Percentiles rank a stretch among this genome's conserved stretches.
phyloP scores from a whole-genome alignment of 2,888 invertebrate species.

The Pediacus dermestoides region DNA sequence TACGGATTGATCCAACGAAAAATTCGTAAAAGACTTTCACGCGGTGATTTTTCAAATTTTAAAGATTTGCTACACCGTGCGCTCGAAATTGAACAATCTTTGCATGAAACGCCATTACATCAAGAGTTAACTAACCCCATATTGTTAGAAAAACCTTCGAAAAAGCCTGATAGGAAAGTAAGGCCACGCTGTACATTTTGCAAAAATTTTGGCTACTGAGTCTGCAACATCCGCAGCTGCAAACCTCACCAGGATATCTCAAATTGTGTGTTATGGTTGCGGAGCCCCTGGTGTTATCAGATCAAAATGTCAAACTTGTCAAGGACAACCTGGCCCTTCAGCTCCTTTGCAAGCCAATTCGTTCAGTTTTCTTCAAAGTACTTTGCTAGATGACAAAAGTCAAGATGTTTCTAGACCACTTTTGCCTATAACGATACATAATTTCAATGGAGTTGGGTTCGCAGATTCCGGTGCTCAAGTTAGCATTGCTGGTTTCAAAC shows the following conservation, averaged over 20 bases:
- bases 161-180: not conserved
- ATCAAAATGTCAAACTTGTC: constrained; percentile 10
- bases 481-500: constrained; percentile 11
- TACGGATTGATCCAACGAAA: constrained; percentile 5
- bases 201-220: too few species aligned
- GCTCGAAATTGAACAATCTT: too few species aligned
- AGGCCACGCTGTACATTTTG: not conserved
- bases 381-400: too few species aligned
- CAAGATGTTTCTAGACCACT: constrained; percentile 2
- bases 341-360: too few species aligned
- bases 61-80: too few species aligned
- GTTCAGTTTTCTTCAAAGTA: too few species aligned
- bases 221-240: not conserved
- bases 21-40: constrained; percentile 5
- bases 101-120: too few species aligned
- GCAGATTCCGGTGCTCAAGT: constrained; percentile 15
- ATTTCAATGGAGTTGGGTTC: constrained; percentile 11
- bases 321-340: not conserved
- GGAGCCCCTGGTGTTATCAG: constrained; percentile 12
- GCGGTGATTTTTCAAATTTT: too few species aligned
- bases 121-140: too few species aligned
- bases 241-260: too few species aligned
- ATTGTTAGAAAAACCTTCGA: too few species aligned
- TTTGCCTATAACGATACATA: constrained; percentile 6
- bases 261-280: constrained; percentile 13